Evolutionary conservation across 53 echinoderm and acorn worm species (phyloP).

Genomic region (Echinarachnius parma): DNA sequence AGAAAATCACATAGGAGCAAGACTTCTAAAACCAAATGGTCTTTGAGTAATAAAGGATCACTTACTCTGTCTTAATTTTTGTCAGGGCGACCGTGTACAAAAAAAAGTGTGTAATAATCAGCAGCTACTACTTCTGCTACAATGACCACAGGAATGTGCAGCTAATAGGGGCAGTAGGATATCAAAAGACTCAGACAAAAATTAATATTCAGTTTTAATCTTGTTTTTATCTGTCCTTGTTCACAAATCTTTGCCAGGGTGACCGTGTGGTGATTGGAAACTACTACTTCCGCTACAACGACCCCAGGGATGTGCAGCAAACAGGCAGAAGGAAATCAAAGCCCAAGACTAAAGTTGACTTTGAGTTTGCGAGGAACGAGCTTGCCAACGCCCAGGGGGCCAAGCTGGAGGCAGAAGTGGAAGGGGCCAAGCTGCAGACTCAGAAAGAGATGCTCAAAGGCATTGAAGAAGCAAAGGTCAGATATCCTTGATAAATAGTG

Average conservation of each 20-base stretch:
- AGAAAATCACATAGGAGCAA: too few relatives aligned
- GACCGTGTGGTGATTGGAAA: slow-evolving; percentile 92
- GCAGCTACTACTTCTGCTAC: too few relatives aligned
- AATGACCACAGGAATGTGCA: too few relatives aligned
- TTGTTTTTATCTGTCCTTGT: not conserved
- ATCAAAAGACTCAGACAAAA: too few relatives aligned
- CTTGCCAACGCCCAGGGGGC: slow-evolving; percentile 75
- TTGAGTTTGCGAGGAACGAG: slow-evolving; percentile 96
- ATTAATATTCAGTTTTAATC: too few relatives aligned
- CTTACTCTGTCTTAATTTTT: too few relatives aligned
- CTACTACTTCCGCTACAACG: slow-evolving; percentile 95
- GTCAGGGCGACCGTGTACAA: too few relatives aligned
- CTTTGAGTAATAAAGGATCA: too few relatives aligned
- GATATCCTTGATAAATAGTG: too few relatives aligned
- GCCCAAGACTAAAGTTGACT: slow-evolving; percentile 44
- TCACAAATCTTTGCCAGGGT: slow-evolving; percentile 48
- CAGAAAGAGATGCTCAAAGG: slow-evolving; percentile 58
- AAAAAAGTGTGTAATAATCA: too few relatives aligned
- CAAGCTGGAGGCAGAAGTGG: slow-evolving; percentile 73
- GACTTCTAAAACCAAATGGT: too few relatives aligned
- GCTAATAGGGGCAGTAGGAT: too few relatives aligned
- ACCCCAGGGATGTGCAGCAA: slow-evolving; percentile 70
- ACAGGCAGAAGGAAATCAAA: slow-evolving; percentile 35
- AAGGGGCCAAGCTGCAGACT: slow-evolving; percentile 53
- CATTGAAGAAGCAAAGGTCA: slow-evolving; percentile 68